Conservation (phyloP, 2,888 invertebrate genomes). For the Caenorhabditis sp. region DNA sequence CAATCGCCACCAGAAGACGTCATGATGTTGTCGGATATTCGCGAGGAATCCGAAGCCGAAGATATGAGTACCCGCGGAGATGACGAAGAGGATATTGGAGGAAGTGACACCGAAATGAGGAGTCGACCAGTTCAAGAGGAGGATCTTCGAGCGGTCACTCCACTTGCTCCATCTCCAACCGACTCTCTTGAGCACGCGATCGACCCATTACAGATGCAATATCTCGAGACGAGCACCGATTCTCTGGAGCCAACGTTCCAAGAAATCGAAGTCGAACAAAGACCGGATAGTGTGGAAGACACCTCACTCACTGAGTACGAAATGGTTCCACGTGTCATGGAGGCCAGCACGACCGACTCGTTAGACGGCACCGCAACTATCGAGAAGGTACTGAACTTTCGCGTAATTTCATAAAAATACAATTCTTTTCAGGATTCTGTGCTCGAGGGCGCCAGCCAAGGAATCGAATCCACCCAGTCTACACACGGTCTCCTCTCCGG, state of each 20-base stretch:
- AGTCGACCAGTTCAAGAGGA: constrained; percentile 69
- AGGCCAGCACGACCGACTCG: constrained; percentile 65
- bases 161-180: constrained; percentile 66
- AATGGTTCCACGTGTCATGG: constrained; percentile 64
- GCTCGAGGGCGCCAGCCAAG: constrained; percentile 81
- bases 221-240: constrained; percentile 74
- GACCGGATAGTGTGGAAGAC: constrained; percentile 61
- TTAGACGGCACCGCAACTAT: constrained; percentile 54
- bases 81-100: constrained; percentile 79
- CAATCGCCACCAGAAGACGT: constrained; percentile 75
- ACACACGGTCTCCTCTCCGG: constrained; percentile 79
- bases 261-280: constrained; percentile 59
- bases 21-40: constrained; percentile 83
- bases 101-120: constrained; percentile 69
- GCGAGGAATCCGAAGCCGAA: constrained; percentile 82
- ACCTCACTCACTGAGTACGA: constrained; percentile 68
- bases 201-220: constrained; percentile 39
- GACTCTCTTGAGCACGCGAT: constrained; percentile 67
- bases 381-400: constrained; percentile 38
- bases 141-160: constrained; percentile 65
- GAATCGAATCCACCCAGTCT: constrained; percentile 68
- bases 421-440: constrained; percentile 75
- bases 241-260: constrained; percentile 73
- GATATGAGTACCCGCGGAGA: constrained; percentile 83
- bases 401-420: neutral